These are phyloP conservation scores for Actias luna DNA, from an alignment of 2,888 invertebrate genomes.

Conservation along the genomic window DNA sequence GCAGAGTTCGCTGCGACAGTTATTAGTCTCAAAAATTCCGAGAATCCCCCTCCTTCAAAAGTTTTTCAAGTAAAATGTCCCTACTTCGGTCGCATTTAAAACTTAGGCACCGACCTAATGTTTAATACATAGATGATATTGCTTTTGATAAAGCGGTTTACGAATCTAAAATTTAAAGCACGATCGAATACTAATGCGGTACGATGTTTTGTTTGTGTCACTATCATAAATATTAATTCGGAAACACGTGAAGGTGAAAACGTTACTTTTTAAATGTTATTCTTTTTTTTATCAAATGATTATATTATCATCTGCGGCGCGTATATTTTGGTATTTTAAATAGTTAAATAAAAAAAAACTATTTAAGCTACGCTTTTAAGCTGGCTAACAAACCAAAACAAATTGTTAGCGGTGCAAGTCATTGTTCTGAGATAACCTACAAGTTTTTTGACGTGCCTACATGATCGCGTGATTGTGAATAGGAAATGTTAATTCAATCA, in stretches of 20 bases:
- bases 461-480: slow-evolving; percentile 54
- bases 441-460: slow-evolving; percentile 57
- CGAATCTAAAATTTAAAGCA: slow-evolving; percentile 79
- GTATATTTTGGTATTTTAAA: slow-evolving; percentile 11
- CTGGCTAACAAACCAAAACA: slow-evolving; percentile 46
- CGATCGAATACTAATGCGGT: slow-evolving; percentile 73
- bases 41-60: slow-evolving; percentile 61
- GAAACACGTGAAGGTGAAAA: slow-evolving; percentile 58
- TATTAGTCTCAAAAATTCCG: slow-evolving; percentile 80
- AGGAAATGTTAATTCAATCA: slow-evolving; percentile 69
- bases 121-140: slow-evolving; percentile 78
- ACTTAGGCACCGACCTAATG: slow-evolving; percentile 67
- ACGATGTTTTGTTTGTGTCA: slow-evolving; percentile 69
- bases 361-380: slow-evolving; percentile 22
- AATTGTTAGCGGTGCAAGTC: slow-evolving; percentile 48
- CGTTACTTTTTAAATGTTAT: slow-evolving; percentile 33
- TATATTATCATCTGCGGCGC: not conserved
- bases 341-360: slow-evolving; percentile 17
- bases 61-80: slow-evolving; percentile 63
- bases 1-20: slow-evolving; percentile 69
- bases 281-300: not conserved
- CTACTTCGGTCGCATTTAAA: slow-evolving; percentile 65
- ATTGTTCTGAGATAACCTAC: slow-evolving; percentile 69
- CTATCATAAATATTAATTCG: slow-evolving; percentile 71
- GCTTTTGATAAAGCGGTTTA: slow-evolving; percentile 80